Evolutionary conservation across 1,140 invertebrate species (phyloP), one percentile per base, ranked within the genome.

Genomic region (Tribolium madens): DNA sequence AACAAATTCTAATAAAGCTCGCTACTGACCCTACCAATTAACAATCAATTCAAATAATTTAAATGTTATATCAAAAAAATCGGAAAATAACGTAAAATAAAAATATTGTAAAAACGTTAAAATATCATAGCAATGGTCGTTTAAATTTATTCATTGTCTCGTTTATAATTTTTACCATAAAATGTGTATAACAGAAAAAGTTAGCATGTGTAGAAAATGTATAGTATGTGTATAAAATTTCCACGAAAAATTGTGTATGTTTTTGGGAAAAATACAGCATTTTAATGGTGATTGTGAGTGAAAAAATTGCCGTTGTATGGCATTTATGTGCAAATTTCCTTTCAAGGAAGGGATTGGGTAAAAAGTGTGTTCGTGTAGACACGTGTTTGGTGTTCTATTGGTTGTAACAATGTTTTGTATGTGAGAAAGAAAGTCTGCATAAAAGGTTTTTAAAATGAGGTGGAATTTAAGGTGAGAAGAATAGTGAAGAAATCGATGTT

Each of bases 361-460:
- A 60, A 60, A 60, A 57, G 48, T 52, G 15, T 26, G 18, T 60
- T 13, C 5, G 53, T 26, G 50, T 15, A 52, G 50, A 52, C 50
- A 52, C 50, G 50, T 52, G 53, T 60, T 17, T 21, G 26, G 53
- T 10, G 53, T 60, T 52, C 50, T 18, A 21, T 26, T 60, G 53
- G 53, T 60, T 21, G 53, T 60, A 26, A 7, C 50, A 60, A 15
- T 60, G 53, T 60, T 60, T 60, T 60, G 18, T 60, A 64, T 64
- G 57, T 64, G 57, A 64, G 57, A 64, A 64, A 64, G 21, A 33
- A 26, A 64, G 57, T 21, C 21, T 64, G 57, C 26, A 64, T 64
- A 64, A 64, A 33, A 64, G 57, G 57, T 26, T 64, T 64, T 64
- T 64, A 64, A 64, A 64, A 64, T 64, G 57, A 33, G 57, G 21